phyloP scores from a whole-genome alignment of 2,888 invertebrate species.

The Amphiduros pacificus region DNA sequence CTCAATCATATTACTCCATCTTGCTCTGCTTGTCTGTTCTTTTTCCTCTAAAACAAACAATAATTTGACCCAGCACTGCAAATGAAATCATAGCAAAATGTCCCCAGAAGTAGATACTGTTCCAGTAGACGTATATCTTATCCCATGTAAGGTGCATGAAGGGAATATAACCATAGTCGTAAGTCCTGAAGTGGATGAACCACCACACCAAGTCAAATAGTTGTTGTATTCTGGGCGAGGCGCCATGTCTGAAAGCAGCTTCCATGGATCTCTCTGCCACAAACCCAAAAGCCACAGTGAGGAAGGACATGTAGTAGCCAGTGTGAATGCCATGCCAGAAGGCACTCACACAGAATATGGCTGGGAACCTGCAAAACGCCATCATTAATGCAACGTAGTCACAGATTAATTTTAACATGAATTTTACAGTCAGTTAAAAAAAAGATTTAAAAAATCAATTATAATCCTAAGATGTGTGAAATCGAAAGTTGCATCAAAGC shows the following conservation, averaged over 20 bases:
- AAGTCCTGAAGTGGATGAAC: slow-evolving; percentile 81
- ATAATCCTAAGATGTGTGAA: too few relatives aligned
- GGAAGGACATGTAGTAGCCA: slow-evolving; percentile 91
- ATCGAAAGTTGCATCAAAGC: too few relatives aligned
- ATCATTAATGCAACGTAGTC: too few relatives aligned
- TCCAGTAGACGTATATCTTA: slow-evolving; percentile 69
- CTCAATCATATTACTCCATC: too few relatives aligned
- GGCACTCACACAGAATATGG: slow-evolving; percentile 84
- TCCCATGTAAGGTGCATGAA: slow-evolving; percentile 79
- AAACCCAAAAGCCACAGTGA: slow-evolving; percentile 84
- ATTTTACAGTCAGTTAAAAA: too few relatives aligned
- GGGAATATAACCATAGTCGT: slow-evolving; percentile 87
- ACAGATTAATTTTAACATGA: too few relatives aligned
- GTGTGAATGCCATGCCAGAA: slow-evolving; percentile 95
- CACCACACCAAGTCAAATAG: slow-evolving; percentile 73
- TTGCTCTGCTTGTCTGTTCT: too few relatives aligned
- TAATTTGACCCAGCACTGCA: too few relatives aligned
- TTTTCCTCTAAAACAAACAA: too few relatives aligned
- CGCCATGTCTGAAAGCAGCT: slow-evolving; percentile 59
- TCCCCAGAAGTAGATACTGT: slow-evolving; percentile 71
- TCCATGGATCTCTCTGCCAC: slow-evolving; percentile 85
- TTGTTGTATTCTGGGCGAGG: slow-evolving; percentile 64
- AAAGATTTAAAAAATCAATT: too few relatives aligned
- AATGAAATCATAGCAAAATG: too few relatives aligned
- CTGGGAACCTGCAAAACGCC: slow-evolving; percentile 63